Conservation (phyloP, 2,888 invertebrate genomes). For the Seira musarum region DNA sequence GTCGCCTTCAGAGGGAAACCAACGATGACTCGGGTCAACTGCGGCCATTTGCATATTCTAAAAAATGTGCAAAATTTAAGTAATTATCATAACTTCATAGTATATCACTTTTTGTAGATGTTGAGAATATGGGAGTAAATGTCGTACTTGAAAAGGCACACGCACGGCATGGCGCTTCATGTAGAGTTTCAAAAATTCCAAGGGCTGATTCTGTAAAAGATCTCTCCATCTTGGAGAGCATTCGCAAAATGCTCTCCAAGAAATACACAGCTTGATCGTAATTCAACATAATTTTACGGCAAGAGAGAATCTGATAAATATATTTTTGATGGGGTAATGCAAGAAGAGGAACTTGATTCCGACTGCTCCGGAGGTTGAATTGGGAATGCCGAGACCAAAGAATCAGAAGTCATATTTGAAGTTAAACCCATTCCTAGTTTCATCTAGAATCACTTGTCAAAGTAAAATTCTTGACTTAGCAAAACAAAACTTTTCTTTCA, state of each 20-base stretch:
- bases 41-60: constrained; percentile 50
- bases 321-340: not conserved
- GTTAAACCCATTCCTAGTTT: too few species aligned
- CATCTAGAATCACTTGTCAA: too few species aligned
- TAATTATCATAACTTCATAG: not conserved
- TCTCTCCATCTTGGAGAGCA: constrained; percentile 42
- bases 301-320: too few species aligned
- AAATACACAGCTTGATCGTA: constrained; percentile 43
- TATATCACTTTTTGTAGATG: not conserved
- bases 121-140: not conserved
- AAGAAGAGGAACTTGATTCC: not conserved
- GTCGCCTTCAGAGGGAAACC: constrained; percentile 43
- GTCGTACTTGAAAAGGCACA: constrained; percentile 49
- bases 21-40: constrained; percentile 28
- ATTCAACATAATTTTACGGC: constrained; percentile 36
- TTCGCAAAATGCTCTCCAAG: constrained; percentile 36
- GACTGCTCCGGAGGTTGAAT: not conserved
- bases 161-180: constrained; percentile 38
- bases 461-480: too few species aligned
- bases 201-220: constrained; percentile 31
- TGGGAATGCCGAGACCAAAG: not conserved
- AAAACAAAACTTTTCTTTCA: constrained; percentile 14
- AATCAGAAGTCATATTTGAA: not conserved
- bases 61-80: not conserved
- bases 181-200: constrained; percentile 45